A percentile compares a stretch with the other conserved stretches of the same genome.
phyloP scores from a whole-genome alignment of 2,797 vertebrate species.

The Nannoperca obscura region DNA sequence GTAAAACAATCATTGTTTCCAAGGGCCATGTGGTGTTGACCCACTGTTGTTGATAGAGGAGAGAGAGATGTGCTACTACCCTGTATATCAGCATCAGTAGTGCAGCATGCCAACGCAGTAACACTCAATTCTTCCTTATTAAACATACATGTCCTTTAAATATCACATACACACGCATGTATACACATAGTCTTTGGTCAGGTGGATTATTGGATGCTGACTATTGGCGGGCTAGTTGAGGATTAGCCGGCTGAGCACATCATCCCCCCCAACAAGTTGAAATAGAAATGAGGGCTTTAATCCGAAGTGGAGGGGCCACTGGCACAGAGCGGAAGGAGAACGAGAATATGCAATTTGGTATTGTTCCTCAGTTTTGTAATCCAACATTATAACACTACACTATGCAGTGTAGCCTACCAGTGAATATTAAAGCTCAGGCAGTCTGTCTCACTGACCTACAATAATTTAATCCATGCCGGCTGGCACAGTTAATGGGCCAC shows the following conservation, averaged over 20 bases:
- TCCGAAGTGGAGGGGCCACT: conserved; percentile 55
- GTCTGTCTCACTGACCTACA: conserved; percentile 37
- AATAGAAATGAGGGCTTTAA: conserved; percentile 78
- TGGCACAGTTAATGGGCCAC: conserved; percentile 17
- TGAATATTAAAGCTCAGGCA: conserved; percentile 12
- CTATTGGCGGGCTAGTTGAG: conserved; percentile 76
- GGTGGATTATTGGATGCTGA: conserved; percentile 68
- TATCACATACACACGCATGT: conserved; percentile 6
- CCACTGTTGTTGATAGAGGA: not conserved
- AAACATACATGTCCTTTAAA: conserved; percentile 25
- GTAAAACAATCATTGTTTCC: not conserved
- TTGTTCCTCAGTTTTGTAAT: conserved; percentile 57
- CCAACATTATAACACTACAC: conserved; percentile 16
- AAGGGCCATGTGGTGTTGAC: not conserved
- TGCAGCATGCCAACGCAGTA: not conserved
- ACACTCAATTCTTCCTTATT: not conserved
- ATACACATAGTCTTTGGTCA: conserved; percentile 37
- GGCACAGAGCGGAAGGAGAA: conserved; percentile 33
- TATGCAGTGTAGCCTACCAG: not conserved
- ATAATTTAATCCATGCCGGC: conserved; percentile 30
- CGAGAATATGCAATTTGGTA: conserved; percentile 49
- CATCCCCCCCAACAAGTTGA: conserved; percentile 67
- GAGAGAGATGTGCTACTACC: not conserved
- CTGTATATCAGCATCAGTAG: conserved; percentile 2
- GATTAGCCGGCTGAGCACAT: conserved; percentile 78